phyloP scores from a whole-genome alignment of 1,140 invertebrate genomes.

The Zaprionus inermis region DNA sequence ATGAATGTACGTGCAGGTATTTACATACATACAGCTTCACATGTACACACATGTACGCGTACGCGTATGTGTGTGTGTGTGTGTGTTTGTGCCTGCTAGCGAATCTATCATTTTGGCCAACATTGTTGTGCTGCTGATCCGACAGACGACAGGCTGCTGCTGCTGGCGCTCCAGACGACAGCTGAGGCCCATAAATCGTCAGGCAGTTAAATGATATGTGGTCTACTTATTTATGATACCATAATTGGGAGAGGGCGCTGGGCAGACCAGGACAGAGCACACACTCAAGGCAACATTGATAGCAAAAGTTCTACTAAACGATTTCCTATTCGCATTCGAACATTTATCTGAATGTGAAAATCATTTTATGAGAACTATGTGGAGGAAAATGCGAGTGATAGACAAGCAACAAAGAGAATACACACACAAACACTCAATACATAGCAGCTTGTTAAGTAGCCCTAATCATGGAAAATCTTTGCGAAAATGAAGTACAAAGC shows the following conservation, averaged over 20 bases:
- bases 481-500: neutral
- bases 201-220: constrained; percentile 10
- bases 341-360: constrained; percentile 7
- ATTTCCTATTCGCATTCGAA: neutral
- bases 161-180: neutral
- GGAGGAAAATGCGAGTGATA: neutral
- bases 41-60: constrained; percentile 11
- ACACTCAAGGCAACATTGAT: neutral
- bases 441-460: neutral
- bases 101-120: too few species aligned
- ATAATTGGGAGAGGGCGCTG: constrained; percentile 2
- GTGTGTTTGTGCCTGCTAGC: neutral
- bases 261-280: neutral
- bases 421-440: neutral
- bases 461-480: neutral
- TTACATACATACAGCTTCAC: constrained; percentile 23
- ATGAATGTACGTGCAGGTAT: constrained; percentile 35
- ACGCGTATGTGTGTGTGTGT: neutral
- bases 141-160: constrained; percentile 1
- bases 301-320: constrained; percentile 8
- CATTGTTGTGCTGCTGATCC: neutral
- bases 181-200: constrained; percentile 9
- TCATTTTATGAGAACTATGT: neutral
- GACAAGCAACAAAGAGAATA: neutral
- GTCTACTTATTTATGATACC: constrained; percentile 10